Percentiles rank a stretch among this genome's conserved stretches.
Evolutionary conservation across 2,888 invertebrate genomes (phyloP).

Genomic region (Meiosimyza decipiens): DNA sequence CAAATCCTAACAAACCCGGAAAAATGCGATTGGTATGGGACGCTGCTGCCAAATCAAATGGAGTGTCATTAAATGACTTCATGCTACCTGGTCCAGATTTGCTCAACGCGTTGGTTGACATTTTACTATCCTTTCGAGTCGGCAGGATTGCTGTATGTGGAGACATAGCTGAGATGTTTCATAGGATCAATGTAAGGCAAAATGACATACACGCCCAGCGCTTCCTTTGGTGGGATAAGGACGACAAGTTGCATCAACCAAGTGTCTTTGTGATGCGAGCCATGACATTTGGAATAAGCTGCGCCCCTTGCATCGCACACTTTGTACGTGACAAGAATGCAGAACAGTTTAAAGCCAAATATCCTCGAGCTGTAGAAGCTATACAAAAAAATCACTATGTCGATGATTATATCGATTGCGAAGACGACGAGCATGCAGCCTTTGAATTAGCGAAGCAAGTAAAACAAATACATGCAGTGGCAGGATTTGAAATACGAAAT

Average conservation of each 20-base stretch:
- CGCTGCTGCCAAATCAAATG: slow-evolving; percentile 53
- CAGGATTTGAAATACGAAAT: slow-evolving; percentile 26
- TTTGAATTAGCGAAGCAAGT: slow-evolving; percentile 29
- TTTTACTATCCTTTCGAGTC: slow-evolving; percentile 41
- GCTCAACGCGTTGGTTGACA: slow-evolving; percentile 37
- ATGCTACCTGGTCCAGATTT: slow-evolving; percentile 57
- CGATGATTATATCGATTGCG: slow-evolving; percentile 48
- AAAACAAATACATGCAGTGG: slow-evolving; percentile 27
- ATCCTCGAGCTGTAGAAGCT: slow-evolving; percentile 47
- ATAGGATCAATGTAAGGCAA: slow-evolving; percentile 37
- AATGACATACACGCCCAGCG: slow-evolving; percentile 38
- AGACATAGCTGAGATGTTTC: slow-evolving; percentile 45
- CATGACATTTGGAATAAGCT: slow-evolving; percentile 40
- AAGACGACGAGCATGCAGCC: slow-evolving; percentile 24
- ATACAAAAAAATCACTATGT: slow-evolving; percentile 52
- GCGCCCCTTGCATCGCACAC: slow-evolving; percentile 43
- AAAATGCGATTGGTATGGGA: slow-evolving; percentile 3
- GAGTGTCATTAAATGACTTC: slow-evolving; percentile 50
- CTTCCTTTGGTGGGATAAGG: slow-evolving; percentile 46
- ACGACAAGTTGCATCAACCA: slow-evolving; percentile 31
- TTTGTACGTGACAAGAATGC: slow-evolving; percentile 28
- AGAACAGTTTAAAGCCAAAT: slow-evolving; percentile 32
- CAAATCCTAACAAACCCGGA: slow-evolving; percentile 10
- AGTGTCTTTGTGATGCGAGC: slow-evolving; percentile 45
- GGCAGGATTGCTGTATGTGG: slow-evolving; percentile 41